phyloP scores from a whole-genome alignment of 2,797 vertebrate genomes.

The Mormyrus hasselquistii region DNA sequence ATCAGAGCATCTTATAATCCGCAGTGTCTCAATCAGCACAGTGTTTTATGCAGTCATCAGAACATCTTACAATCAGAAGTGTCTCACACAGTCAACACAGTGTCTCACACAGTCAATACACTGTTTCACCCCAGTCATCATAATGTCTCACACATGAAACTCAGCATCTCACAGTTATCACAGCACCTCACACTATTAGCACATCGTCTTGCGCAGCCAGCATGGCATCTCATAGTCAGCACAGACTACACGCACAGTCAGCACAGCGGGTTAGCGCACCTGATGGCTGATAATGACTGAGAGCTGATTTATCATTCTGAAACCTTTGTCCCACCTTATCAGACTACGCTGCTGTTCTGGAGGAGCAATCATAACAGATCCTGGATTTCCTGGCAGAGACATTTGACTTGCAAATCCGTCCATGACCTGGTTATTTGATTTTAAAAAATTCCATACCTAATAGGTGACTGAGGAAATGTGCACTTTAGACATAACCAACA shows the following conservation, averaged over 20 bases:
- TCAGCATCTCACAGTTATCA: background rate
- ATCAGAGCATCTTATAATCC: background rate
- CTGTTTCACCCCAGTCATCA: background rate
- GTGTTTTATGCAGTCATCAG: background rate
- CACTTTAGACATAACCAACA: background rate
- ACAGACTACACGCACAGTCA: background rate
- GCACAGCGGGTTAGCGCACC: background rate
- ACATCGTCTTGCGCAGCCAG: background rate
- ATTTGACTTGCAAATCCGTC: conserved; percentile 48
- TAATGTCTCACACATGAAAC: background rate
- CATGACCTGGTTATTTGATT: conserved; percentile 37
- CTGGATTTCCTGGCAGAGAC: conserved; percentile 35
- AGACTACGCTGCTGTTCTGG: background rate
- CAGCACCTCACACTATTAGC: background rate
- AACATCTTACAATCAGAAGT: background rate
- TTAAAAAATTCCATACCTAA: background rate
- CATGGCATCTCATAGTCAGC: background rate
- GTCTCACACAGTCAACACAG: background rate
- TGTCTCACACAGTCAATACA: background rate
- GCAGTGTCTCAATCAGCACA: background rate
- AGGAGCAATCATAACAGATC: conserved; percentile 21
- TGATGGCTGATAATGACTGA: background rate
- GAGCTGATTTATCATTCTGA: conserved; percentile 14
- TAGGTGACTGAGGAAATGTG: background rate
- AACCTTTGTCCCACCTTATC: conserved; percentile 48